A percentile compares a stretch with the other conserved stretches of the same genome.
These are phyloP conservation scores for Melanogrammus aeglefinus DNA, from an alignment of 2,797 vertebrate genomes.

Conservation along the genomic window DNA sequence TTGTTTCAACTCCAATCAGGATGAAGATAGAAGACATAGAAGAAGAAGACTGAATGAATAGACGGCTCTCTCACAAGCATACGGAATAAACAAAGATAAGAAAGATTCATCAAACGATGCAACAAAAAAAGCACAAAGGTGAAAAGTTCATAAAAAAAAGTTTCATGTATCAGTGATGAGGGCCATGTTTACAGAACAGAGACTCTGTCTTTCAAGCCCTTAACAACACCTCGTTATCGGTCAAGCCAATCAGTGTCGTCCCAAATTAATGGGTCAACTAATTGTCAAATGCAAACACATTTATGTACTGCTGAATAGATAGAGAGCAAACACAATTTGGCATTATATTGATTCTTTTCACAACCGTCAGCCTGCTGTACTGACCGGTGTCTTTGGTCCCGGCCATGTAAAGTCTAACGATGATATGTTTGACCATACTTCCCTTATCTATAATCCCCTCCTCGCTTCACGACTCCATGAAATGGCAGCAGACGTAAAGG, in stretches of 20 bases:
- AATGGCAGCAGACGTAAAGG: neutral
- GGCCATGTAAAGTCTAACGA: neutral
- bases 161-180: neutral
- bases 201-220: neutral
- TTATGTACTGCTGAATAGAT: neutral
- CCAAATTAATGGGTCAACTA: neutral
- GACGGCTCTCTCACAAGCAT: neutral
- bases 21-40: slow-evolving; percentile 11
- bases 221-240: neutral
- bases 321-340: neutral
- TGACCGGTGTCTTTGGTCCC: neutral
- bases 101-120: neutral
- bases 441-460: neutral
- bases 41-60: neutral
- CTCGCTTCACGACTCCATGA: neutral
- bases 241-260: neutral
- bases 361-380: neutral
- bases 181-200: too few relatives aligned
- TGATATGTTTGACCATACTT: neutral
- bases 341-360: neutral
- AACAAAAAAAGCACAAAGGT: neutral
- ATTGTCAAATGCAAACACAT: neutral
- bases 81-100: neutral
- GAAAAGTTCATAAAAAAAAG: neutral
- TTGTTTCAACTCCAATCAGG: neutral